Percentiles rank a stretch among this genome's conserved stretches.
phyloP scores from a whole-genome alignment of 2,113 vertebrate genomes.

The Rhipidura dahli region DNA sequence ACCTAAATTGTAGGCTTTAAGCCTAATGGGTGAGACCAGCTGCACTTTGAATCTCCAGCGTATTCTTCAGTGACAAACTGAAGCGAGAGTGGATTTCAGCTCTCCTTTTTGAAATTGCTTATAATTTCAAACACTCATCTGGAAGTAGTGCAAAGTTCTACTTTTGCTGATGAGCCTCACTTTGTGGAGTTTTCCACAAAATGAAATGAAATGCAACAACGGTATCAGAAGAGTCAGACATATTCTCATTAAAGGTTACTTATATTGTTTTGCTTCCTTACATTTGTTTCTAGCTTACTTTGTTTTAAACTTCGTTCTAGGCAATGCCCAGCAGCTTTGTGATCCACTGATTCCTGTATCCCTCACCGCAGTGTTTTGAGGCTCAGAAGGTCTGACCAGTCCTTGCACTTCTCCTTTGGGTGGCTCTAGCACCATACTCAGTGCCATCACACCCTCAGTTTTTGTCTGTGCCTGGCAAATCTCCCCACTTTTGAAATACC shows the following conservation, averaged over 20 bases:
- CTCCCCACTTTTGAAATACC: neutral
- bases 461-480: neutral
- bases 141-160: neutral
- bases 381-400: neutral
- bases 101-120: neutral
- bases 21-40: neutral
- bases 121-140: neutral
- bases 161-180: neutral
- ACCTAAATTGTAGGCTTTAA: neutral
- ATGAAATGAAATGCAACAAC: neutral
- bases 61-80: neutral
- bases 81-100: neutral
- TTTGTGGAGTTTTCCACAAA: neutral
- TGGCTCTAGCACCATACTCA: neutral
- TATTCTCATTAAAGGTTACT: neutral
- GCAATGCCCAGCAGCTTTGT: neutral
- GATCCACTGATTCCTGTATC: neutral
- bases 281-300: neutral
- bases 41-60: neutral
- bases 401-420: neutral
- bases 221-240: neutral
- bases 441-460: neutral
- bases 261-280: neutral
- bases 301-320: neutral
- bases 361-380: neutral